Percentiles rank a stretch among this genome's conserved stretches.
Evolutionary conservation across 1,140 invertebrate species (phyloP).

Genomic region (Drosophila auraria): DNA sequence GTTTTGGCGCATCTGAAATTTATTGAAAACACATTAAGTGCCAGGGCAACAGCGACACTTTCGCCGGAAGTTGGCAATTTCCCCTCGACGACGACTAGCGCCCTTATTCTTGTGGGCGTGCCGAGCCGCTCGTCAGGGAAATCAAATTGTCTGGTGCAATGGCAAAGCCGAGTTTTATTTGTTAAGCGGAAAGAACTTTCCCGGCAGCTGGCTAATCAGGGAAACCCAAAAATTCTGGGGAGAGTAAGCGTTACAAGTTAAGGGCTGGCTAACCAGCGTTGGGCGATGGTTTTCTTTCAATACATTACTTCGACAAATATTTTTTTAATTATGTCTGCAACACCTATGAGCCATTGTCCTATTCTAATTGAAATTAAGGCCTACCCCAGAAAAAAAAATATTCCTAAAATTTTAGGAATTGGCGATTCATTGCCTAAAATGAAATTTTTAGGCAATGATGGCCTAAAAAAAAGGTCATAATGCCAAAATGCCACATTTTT

Average conservation of each 20-base stretch:
- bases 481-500: no score
- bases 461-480: no score
- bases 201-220: slow-evolving; percentile 69
- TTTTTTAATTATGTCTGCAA: no score
- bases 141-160: slow-evolving; percentile 74
- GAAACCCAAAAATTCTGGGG: background rate
- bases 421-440: no score
- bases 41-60: slow-evolving; percentile 21
- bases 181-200: slow-evolving; percentile 53
- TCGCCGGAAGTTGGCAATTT: slow-evolving; percentile 77
- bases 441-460: no score
- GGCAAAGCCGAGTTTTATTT: slow-evolving; percentile 64
- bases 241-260: background rate
- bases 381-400: no score
- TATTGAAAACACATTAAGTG: slow-evolving; percentile 79
- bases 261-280: background rate
- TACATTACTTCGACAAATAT: no score
- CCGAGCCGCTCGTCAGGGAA: slow-evolving; percentile 39
- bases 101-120: slow-evolving; percentile 53
- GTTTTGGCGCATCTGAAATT: slow-evolving; percentile 68
- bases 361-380: no score
- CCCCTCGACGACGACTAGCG: slow-evolving; percentile 44
- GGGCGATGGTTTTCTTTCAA: no score
- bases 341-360: no score
- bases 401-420: no score